Base-by-base conservation (phyloP, 2,888 invertebrate species). In the Polyommatus icarus region DNA sequence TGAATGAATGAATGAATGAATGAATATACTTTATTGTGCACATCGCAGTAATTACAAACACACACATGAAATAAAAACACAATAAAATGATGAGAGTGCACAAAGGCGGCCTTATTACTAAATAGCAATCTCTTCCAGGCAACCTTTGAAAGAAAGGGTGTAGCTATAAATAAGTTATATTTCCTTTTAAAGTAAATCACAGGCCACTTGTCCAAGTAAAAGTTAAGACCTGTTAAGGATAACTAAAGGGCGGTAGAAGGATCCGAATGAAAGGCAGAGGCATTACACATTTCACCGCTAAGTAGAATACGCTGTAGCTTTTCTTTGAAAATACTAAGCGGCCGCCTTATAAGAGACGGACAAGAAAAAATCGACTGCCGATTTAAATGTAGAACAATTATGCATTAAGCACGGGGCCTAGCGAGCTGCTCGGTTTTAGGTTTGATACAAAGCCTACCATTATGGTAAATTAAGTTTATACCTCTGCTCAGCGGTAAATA, bases 281-380 rank as follows among this genome's bases (percentile, higher is more conserved):
- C 87, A 90, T 88, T 85, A 90, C 90, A 91, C 88, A 90, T 88
- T 87, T 91, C 89, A 91, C 87, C 86, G 88, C 89, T 93, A 93
- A 93, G 93, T 93, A 93, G 91, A 91, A 90, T 92, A 82, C 87
- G 86, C 85, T 93, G 91, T 92, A 81, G 84, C 83, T 82, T 83
- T 82, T 84, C 86, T 85, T 84, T 83, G 78, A 82, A 83, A 82
- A 86, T 85, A 85, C 86, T 86, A 87, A 90, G 90, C 87, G 91
- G 89, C 88, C 87, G 87, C 91, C 91, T 88, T 92, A 89, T 91
- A 89, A 85, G 90, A 87, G 83, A 83, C 76, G 36, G 54, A 76
- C 67, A 75, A 78, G 78, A 67, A 76, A 76, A 76, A 67, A 76
- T 67, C 76, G 67, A 67, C 59, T 24, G 40, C 46, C 76, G 10